Conservation (phyloP, 2,888 invertebrate genomes). For the Heliconius aoede region DNA sequence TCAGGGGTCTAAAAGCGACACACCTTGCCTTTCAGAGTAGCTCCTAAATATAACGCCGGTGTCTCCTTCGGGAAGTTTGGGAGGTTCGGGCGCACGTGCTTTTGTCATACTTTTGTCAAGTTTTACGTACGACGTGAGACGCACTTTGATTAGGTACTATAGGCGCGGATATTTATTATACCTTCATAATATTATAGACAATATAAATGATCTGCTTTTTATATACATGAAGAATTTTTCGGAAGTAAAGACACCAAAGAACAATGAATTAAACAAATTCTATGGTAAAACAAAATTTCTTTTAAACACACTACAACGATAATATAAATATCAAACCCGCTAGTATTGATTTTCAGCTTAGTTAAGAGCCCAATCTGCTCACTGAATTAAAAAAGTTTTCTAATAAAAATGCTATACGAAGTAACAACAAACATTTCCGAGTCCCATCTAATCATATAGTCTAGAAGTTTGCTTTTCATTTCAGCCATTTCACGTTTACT, state of each 20-base stretch:
- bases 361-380: constrained; percentile 22
- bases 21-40: constrained; percentile 80
- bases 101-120: constrained; percentile 80
- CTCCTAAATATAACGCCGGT: constrained; percentile 75
- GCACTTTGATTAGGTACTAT: constrained; percentile 77
- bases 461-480: constrained; percentile 47
- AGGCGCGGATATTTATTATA: constrained; percentile 62
- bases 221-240: neutral
- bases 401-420: constrained; percentile 28
- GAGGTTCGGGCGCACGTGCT: constrained; percentile 78
- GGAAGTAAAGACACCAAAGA: neutral
- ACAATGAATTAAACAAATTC: neutral
- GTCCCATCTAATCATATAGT: constrained; percentile 40
- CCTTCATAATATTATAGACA: neutral
- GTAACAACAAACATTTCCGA: constrained; percentile 30
- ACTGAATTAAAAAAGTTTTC: constrained; percentile 29
- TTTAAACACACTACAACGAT: neutral
- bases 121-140: constrained; percentile 79
- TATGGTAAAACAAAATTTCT: neutral
- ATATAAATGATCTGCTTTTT: neutral
- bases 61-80: constrained; percentile 80
- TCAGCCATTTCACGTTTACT: constrained; percentile 56
- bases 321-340: constrained; percentile 42
- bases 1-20: constrained; percentile 70
- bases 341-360: constrained; percentile 2